Percentiles rank a stretch among this genome's conserved stretches.
phyloP scores from a whole-genome alignment of 2,888 invertebrate species.

The Gandaritis pyraliata region DNA sequence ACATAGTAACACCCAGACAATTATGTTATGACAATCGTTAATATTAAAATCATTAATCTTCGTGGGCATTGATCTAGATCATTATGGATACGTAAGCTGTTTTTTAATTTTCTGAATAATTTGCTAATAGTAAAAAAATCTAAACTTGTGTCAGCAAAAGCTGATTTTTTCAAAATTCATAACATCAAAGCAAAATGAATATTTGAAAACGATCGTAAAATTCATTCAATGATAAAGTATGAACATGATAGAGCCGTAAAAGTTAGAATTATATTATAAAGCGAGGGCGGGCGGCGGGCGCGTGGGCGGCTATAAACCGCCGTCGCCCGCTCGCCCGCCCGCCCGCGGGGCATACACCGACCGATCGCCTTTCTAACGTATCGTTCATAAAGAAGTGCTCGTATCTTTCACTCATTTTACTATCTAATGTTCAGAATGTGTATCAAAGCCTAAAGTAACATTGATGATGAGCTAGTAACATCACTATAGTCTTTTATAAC shows the following conservation, averaged over 20 bases:
- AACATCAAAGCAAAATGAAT: slow-evolving; percentile 36
- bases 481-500: too few species aligned
- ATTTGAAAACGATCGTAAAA: slow-evolving; percentile 43
- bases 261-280: slow-evolving; percentile 55
- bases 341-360: slow-evolving; percentile 22
- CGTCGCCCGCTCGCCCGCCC: too few species aligned
- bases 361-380: slow-evolving; percentile 20
- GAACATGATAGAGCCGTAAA: slow-evolving; percentile 53
- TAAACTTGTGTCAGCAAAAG: too few species aligned
- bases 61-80: too few species aligned
- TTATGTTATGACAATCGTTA: too few species aligned
- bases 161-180: neutral
- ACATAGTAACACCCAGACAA: too few species aligned
- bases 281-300: slow-evolving; percentile 36
- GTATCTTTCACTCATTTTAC: slow-evolving; percentile 12
- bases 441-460: too few species aligned
- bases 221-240: slow-evolving; percentile 46
- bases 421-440: neutral
- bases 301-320: slow-evolving; percentile 34
- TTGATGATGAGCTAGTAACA: too few species aligned
- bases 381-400: slow-evolving; percentile 25
- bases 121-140: too few species aligned
- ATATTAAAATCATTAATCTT: too few species aligned
- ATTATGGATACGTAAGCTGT: too few species aligned
- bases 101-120: too few species aligned